Evolutionary conservation across 2,888 invertebrate species (phyloP), one percentile per base, ranked within the genome.

Genomic region (Hipparchia semele): DNA sequence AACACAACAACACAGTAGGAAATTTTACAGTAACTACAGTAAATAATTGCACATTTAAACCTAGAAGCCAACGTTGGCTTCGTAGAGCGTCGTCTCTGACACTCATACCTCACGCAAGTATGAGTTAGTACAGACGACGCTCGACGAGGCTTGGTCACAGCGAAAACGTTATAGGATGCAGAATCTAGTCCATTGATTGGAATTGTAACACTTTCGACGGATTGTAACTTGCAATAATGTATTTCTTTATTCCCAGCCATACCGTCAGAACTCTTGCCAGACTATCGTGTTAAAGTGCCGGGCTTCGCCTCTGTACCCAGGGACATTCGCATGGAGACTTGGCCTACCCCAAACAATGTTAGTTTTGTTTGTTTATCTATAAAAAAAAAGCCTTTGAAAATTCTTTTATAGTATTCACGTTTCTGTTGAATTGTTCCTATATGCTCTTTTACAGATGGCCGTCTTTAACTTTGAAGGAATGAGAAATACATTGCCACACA

Each of bases 391-490:
- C 39, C 49, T 49, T 4, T 1, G 49, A 8, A 49, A 49, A 49
- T 49, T 49, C 49, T 49, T 6, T 6, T 7, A 49, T 8, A 49
- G 7, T 8, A 3, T 59, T 9, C 9, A 3, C 7, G 8, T 6
- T 8, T 2, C 9, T 33, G 2, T 59, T 59, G 2, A 59, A 23
- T 1, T 0, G 13, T 8, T 58, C 5, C 6, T 58, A 23, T 58
- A 23, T 61, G 12, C 2, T 61, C 68, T 54, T 33, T 68, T 68
- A 13, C 56, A 67, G 56, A 56, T 75, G 7, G 80, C 86, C 82
- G 82, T 84, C 64, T 87, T 84, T 74, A 81, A 81, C 70, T 88
- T 88, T 49, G 84, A 85, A 2, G 83, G 81, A 1, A 86, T 87
- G 73, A 79, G 80, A 33, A 82, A 79, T 51, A 68, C 85, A 0